These are phyloP conservation scores for Iphiclides podalirius DNA, from an alignment of 2,888 invertebrate genomes.

Conservation along the genomic window DNA sequence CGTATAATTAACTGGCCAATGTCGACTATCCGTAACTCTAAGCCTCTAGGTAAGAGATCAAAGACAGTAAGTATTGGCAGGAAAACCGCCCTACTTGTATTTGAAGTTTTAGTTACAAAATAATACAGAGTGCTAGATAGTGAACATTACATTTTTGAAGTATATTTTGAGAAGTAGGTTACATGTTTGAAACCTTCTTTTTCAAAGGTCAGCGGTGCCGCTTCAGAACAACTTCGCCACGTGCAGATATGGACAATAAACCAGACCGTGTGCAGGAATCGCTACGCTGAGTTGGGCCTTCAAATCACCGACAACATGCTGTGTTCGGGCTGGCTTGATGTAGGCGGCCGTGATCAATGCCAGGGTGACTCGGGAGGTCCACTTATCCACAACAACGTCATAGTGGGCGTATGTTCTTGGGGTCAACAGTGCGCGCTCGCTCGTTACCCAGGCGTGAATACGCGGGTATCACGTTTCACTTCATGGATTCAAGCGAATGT, in stretches of 20 bases:
- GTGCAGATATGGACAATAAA: constrained; percentile 43
- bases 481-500: constrained; percentile 36
- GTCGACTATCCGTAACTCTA: too few species aligned
- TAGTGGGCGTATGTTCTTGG: constrained; percentile 44
- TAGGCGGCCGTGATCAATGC: constrained; percentile 46
- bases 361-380: constrained; percentile 45
- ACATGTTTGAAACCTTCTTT: too few species aligned
- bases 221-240: constrained; percentile 40
- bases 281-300: constrained; percentile 31
- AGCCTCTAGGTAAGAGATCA: too few species aligned
- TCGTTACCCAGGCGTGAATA: constrained; percentile 40
- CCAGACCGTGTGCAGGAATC: constrained; percentile 36
- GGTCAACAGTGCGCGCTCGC: constrained; percentile 36
- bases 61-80: too few species aligned
- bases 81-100: too few species aligned
- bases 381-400: constrained; percentile 37
- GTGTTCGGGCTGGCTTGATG: constrained; percentile 44
- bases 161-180: too few species aligned
- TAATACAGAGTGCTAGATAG: too few species aligned
- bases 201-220: constrained; percentile 33
- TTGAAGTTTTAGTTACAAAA: too few species aligned
- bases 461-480: constrained; percentile 38
- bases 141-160: too few species aligned
- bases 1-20: too few species aligned
- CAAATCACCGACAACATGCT: constrained; percentile 42